Evolutionary conservation across 2,797 vertebrate genomes (phyloP).

Genomic region (Pempheris klunzingeri): DNA sequence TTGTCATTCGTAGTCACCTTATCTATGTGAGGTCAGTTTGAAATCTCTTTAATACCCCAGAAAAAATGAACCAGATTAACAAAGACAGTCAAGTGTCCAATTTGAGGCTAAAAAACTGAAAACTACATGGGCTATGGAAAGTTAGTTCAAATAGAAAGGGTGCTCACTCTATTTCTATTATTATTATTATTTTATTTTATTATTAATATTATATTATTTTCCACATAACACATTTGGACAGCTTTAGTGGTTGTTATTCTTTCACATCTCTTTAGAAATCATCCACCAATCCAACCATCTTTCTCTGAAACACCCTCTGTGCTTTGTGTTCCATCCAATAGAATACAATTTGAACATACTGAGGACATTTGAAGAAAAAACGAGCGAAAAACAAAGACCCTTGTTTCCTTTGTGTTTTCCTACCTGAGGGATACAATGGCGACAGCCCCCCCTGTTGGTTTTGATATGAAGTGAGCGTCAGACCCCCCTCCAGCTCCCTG

Average conservation of each 20-base stretch:
- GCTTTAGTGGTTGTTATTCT: not conserved
- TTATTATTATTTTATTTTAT: not conserved
- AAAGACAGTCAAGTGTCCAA: not conserved
- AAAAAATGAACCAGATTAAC: not conserved
- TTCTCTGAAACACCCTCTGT: not conserved
- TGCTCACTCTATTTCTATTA: not conserved
- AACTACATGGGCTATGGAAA: not conserved
- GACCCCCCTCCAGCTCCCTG: conserved; percentile 57
- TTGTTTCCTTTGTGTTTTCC: not conserved
- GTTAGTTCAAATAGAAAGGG: not conserved
- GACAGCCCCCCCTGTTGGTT: conserved; percentile 55
- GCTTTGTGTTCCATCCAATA: not conserved
- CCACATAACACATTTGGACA: not conserved
- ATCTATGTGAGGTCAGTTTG: not conserved
- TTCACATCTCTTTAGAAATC: conserved; percentile 5
- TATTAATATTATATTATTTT: not conserved
- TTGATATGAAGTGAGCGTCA: conserved; percentile 48
- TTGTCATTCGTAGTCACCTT: not conserved
- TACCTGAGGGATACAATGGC: conserved; percentile 66
- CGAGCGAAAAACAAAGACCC: not conserved
- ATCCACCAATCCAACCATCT: too few species aligned
- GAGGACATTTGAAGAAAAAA: not conserved
- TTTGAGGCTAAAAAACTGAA: not conserved
- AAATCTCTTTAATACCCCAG: not conserved
- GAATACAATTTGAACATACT: not conserved